phyloP scores from a whole-genome alignment of 2,888 invertebrate genomes.

The Stenodera caucasica region DNA sequence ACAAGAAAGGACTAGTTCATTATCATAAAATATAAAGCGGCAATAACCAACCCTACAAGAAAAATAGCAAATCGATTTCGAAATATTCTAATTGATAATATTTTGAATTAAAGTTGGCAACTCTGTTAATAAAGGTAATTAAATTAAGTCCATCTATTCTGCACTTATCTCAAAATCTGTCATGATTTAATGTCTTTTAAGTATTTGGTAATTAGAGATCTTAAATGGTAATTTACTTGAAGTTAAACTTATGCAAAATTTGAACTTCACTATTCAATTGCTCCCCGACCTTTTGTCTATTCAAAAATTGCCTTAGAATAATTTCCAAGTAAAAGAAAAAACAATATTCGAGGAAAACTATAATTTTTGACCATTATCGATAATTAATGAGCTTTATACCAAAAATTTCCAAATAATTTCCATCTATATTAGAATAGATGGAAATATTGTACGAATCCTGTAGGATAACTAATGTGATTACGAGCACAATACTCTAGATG shows the following conservation, averaged over 20 bases:
- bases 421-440: neutral
- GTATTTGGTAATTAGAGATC: constrained; percentile 17
- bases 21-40: neutral
- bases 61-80: too few species aligned
- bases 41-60: too few species aligned
- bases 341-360: too few species aligned
- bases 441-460: neutral
- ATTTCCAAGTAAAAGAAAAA: too few species aligned
- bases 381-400: neutral
- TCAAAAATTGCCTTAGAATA: neutral
- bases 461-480: neutral
- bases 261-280: constrained; percentile 1
- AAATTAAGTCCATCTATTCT: constrained; percentile 18
- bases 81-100: neutral
- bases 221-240: constrained; percentile 16
- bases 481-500: neutral
- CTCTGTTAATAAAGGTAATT: constrained; percentile 20
- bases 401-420: neutral
- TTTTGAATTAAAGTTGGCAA: constrained; percentile 17
- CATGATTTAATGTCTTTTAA: constrained; percentile 21
- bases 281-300: neutral
- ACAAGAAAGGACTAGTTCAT: neutral
- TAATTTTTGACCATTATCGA: too few species aligned
- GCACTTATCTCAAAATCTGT: constrained; percentile 16
- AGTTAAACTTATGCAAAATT: constrained; percentile 4